A percentile compares a stretch with the other conserved stretches of the same genome.
phyloP scores from a whole-genome alignment of 2,113 vertebrate genomes.

The Anhinga anhinga region DNA sequence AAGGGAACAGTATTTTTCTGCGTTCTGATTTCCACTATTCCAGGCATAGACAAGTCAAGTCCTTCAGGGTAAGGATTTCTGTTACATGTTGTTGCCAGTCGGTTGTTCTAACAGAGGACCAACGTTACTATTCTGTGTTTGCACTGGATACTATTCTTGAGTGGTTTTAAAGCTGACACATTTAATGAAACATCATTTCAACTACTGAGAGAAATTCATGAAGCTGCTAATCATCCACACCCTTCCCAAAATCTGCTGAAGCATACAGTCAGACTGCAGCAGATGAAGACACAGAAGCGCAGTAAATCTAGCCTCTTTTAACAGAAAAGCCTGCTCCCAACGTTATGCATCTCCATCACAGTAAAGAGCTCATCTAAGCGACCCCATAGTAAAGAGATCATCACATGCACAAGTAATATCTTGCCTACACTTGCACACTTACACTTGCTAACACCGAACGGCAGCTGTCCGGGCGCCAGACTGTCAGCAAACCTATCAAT shows the following conservation, averaged over 20 bases:
- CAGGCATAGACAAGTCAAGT: background rate
- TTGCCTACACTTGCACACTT: background rate
- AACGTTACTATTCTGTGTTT: background rate
- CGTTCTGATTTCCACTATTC: background rate
- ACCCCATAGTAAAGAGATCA: background rate
- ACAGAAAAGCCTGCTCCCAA: background rate
- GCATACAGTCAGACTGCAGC: background rate
- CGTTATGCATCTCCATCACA: background rate
- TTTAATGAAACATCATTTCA: background rate
- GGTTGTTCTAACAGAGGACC: background rate
- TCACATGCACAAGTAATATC: fast-evolving
- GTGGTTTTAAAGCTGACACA: background rate
- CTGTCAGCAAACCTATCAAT: background rate
- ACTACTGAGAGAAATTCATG: background rate
- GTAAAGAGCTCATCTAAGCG: background rate
- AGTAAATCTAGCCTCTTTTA: background rate
- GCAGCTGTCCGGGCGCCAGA: background rate
- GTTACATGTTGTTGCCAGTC: background rate
- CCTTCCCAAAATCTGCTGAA: background rate
- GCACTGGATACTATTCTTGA: background rate
- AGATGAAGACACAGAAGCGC: background rate
- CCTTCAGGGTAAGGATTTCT: background rate
- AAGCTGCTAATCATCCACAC: background rate
- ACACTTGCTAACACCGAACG: background rate
- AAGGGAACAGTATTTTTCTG: background rate